phyloP scores from a whole-genome alignment of 92 coral and sea anemone genomes.

The Porites cylindrica region DNA sequence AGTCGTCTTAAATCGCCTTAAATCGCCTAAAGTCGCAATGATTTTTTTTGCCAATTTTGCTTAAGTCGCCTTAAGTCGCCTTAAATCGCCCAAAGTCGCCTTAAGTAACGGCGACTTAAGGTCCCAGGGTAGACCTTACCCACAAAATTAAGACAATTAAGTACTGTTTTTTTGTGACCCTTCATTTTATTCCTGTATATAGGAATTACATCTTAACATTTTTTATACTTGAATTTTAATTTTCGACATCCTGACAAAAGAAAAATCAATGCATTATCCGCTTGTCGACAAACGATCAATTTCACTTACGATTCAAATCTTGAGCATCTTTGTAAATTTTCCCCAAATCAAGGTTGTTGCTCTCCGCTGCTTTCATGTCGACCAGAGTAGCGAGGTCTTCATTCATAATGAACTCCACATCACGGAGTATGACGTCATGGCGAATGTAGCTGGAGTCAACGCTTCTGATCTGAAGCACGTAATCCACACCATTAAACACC shows the following conservation, averaged over 20 bases:
- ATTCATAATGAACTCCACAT: conserved; percentile 37
- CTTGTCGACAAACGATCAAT: conserved; percentile 21
- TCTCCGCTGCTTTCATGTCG: conserved; percentile 21
- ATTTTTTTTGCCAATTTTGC: not conserved
- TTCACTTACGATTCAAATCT: conserved; percentile 13
- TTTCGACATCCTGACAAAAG: not conserved
- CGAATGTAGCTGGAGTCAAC: conserved; percentile 8
- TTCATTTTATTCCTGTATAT: conserved; percentile 1
- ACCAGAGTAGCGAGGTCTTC: conserved; percentile 41
- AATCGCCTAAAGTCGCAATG: not conserved
- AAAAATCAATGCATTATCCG: conserved; percentile 12
- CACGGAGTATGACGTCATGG: conserved; percentile 41
- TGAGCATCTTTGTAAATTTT: conserved; percentile 32
- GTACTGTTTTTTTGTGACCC: conserved; percentile 4
- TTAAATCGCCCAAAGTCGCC: too few species aligned
- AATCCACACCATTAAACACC: conserved; percentile 32
- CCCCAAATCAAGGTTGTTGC: conserved; percentile 26
- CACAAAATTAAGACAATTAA: not conserved
- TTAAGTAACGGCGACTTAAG: too few species aligned
- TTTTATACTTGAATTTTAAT: not conserved
- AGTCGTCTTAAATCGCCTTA: too few species aligned
- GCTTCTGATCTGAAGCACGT: conserved; percentile 34
- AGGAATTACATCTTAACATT: conserved; percentile 11
- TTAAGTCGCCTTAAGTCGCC: not conserved
- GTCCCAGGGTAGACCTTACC: too few species aligned